Conservation (phyloP, 2,797 vertebrate genomes). For the Threskiornis aethiopicus region DNA sequence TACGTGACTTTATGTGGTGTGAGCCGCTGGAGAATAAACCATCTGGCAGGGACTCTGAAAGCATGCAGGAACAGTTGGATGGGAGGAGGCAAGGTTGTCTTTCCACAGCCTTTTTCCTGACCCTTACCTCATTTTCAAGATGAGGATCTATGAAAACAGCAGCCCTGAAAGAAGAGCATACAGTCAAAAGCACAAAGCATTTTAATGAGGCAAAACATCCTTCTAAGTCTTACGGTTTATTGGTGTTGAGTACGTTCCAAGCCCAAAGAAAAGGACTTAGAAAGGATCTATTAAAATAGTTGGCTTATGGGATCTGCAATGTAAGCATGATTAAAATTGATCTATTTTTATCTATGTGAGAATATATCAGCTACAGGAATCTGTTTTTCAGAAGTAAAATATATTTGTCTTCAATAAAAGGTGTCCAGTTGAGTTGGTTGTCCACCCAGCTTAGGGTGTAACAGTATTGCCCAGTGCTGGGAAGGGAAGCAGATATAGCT, state of each 20-base stretch:
- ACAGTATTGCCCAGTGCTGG: not conserved
- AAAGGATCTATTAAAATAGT: constrained; percentile 26
- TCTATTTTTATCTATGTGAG: not conserved
- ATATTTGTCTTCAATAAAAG: not conserved
- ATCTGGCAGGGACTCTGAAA: not conserved
- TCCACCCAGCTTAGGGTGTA: not conserved
- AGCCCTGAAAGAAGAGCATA: not conserved
- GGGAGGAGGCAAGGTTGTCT: not conserved
- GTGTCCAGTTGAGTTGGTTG: not conserved
- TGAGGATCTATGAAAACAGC: not conserved
- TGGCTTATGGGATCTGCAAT: not conserved
- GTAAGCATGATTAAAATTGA: not conserved
- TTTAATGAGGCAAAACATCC: constrained; percentile 44
- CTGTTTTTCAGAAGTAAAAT: not conserved
- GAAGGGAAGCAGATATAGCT: not conserved
- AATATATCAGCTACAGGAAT: not conserved
- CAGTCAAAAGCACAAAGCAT: not conserved
- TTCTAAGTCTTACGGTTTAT: not conserved
- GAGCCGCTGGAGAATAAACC: not conserved
- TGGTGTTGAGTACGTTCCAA: constrained; percentile 22
- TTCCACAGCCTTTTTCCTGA: not conserved
- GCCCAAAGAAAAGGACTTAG: not conserved
- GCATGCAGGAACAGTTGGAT: not conserved
- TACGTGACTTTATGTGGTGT: not conserved
- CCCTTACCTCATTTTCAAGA: not conserved